Conservation (phyloP, 2,888 invertebrate genomes). For the Julus scanicus region DNA sequence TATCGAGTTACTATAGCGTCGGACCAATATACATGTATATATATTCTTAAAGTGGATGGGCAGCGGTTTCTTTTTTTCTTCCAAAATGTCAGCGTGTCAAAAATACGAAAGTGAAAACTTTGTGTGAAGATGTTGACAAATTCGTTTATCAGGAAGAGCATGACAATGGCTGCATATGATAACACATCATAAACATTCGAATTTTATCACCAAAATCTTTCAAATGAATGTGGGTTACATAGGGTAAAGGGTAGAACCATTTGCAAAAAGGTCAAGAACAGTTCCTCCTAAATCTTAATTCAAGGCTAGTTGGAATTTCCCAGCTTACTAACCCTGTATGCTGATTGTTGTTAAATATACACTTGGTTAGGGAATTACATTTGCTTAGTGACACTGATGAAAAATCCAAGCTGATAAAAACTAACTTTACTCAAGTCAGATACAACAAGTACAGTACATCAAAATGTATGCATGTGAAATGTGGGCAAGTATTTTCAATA, state of each 20-base stretch:
- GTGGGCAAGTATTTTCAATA: too few species aligned
- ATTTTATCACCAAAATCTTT: background rate
- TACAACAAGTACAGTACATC: too few species aligned
- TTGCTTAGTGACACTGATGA: too few species aligned
- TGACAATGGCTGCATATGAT: background rate
- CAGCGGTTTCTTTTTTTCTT: background rate
- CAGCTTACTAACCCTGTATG: background rate
- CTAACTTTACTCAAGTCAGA: too few species aligned
- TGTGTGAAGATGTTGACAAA: background rate
- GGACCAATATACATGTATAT: background rate
- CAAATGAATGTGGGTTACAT: background rate
- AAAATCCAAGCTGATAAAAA: too few species aligned
- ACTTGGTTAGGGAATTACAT: too few species aligned
- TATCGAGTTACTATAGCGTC: background rate
- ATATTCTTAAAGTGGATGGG: background rate
- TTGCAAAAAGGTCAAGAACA: background rate
- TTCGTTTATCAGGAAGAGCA: background rate
- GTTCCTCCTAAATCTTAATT: background rate
- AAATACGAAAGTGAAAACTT: background rate
- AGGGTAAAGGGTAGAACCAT: background rate
- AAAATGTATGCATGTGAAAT: too few species aligned
- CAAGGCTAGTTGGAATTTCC: background rate
- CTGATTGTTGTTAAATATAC: background rate
- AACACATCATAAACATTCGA: background rate
- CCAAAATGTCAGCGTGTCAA: background rate